phyloP scores from a whole-genome alignment of 53 echinoderm and acorn worm species.

The Echinarachnius parma region DNA sequence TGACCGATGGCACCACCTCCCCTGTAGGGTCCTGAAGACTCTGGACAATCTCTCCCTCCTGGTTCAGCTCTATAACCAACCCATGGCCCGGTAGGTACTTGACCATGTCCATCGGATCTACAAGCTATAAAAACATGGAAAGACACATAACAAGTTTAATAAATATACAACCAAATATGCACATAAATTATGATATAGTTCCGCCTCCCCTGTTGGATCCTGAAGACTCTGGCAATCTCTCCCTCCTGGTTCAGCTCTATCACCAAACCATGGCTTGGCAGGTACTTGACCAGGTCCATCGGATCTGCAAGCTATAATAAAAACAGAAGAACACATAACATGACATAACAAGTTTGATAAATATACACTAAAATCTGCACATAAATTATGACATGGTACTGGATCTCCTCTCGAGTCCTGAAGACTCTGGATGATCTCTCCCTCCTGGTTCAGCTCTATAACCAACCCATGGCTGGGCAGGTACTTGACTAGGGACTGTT shows the following conservation, averaged over 20 bases:
- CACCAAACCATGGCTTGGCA: conserved; percentile 85
- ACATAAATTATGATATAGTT: too few species aligned
- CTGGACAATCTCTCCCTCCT: conserved; percentile 72
- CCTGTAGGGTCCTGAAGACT: conserved; percentile 86
- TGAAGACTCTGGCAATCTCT: conserved; percentile 69
- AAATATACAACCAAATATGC: too few species aligned
- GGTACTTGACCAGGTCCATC: conserved; percentile 18
- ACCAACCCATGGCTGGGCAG: conserved; percentile 84
- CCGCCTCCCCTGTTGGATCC: conserved; percentile 76
- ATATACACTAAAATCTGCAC: too few species aligned
- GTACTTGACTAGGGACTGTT: conserved; percentile 36
- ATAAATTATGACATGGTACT: too few species aligned
- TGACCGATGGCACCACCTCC: conserved; percentile 60
- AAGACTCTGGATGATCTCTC: conserved; percentile 69
- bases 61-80: conserved; percentile 79
- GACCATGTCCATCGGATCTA: conserved; percentile 44
- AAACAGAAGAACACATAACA: too few species aligned
- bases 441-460: conserved; percentile 82
- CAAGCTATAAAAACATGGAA: conserved; percentile 57
- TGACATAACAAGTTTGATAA: too few species aligned
- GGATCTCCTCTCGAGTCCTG: conserved; percentile 80
- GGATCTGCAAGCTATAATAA: conserved; percentile 59
- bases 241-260: conserved; percentile 88
- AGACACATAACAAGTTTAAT: neutral
- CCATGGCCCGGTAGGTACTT: conserved; percentile 73